These are phyloP conservation scores for Malacosoma neustria DNA, from an alignment of 2,888 invertebrate genomes.

Conservation along the genomic window DNA sequence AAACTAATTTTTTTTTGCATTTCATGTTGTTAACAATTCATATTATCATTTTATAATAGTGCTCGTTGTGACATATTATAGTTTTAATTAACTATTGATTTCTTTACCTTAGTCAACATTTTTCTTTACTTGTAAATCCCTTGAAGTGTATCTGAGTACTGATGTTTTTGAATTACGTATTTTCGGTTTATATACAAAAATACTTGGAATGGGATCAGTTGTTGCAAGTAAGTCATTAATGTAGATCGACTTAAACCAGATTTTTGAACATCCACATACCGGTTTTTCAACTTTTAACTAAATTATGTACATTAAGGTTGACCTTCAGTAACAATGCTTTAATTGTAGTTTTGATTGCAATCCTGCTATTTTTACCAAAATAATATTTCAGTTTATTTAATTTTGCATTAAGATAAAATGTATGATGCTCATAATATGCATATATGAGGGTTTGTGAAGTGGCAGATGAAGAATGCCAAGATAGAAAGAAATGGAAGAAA, in stretches of 20 bases:
- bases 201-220: background rate
- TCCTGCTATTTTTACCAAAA: no score
- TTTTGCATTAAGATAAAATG: no score
- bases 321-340: background rate
- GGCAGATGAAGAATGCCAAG: no score
- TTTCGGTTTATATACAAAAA: conserved; percentile 5
- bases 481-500: no score
- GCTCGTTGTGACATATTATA: no score
- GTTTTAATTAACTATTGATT: background rate
- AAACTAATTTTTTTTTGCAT: no score
- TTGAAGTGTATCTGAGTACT: background rate
- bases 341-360: no score
- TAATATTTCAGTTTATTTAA: no score
- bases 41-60: no score
- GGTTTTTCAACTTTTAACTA: background rate
- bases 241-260: background rate
- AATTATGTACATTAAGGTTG: background rate
- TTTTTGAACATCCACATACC: background rate
- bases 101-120: background rate
- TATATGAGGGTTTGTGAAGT: no score
- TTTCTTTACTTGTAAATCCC: background rate
- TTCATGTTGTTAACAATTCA: no score
- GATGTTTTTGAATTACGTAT: background rate
- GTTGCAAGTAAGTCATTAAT: background rate
- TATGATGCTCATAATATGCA: no score